phyloP scores from a whole-genome alignment of 2,888 invertebrate species.

The Parasteatoda lunata region DNA sequence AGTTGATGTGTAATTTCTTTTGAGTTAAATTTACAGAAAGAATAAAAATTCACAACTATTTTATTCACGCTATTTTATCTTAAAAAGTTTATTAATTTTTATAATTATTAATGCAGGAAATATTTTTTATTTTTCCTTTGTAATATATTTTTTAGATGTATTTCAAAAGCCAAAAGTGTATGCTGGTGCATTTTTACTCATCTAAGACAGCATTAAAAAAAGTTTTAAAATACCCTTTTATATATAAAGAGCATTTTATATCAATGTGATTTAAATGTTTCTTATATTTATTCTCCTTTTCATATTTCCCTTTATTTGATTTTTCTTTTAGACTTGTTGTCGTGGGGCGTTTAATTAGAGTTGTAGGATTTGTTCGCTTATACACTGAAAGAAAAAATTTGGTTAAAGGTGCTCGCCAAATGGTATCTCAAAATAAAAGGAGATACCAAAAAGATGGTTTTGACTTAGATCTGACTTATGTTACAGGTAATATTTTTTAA shows the following conservation, averaged over 20 bases:
- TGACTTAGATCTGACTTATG: slow-evolving; percentile 77
- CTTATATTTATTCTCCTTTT: not conserved
- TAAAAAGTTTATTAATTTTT: too few relatives aligned
- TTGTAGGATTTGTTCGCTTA: slow-evolving; percentile 74
- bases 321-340: slow-evolving; percentile 72
- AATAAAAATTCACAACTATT: too few relatives aligned
- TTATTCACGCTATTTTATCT: too few relatives aligned
- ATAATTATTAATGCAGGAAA: too few relatives aligned
- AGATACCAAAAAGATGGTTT: slow-evolving; percentile 76
- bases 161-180: too few relatives aligned
- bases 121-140: too few relatives aligned
- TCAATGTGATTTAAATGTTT: not conserved
- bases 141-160: too few relatives aligned
- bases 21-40: too few relatives aligned
- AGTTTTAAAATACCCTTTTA: too few relatives aligned
- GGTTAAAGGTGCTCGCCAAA: slow-evolving; percentile 74
- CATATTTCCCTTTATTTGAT: not conserved
- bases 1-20: too few relatives aligned
- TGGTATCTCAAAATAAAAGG: slow-evolving; percentile 77
- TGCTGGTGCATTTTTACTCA: too few relatives aligned
- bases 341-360: slow-evolving; percentile 73
- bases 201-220: too few relatives aligned
- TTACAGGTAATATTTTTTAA: slow-evolving; percentile 73
- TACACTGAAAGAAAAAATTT: slow-evolving; percentile 75
- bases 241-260: not conserved